A percentile compares a stretch with the other conserved stretches of the same genome.
These are phyloP conservation scores for Amblyjoppa fuscipennis DNA, from an alignment of 2,888 invertebrate genomes.

Conservation along the genomic window DNA sequence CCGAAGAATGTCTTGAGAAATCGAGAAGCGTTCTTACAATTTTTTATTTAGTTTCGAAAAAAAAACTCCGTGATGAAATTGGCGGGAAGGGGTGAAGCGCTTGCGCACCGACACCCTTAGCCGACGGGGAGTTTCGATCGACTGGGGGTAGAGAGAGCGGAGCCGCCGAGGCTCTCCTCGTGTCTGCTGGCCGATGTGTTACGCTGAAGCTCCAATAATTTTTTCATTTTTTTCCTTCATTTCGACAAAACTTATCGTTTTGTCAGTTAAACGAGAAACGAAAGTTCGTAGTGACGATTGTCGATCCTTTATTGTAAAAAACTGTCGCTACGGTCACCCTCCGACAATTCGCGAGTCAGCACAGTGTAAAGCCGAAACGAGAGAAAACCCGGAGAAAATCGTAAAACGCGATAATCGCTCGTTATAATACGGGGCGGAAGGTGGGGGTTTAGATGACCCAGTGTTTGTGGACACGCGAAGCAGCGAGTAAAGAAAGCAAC, in stretches of 20 bases:
- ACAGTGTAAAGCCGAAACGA: background rate
- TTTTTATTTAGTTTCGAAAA: background rate
- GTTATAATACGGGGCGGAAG: constrained; percentile 45
- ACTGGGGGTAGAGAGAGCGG: constrained; percentile 71
- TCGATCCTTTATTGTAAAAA: background rate
- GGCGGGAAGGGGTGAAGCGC: constrained; percentile 68
- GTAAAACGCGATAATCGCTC: constrained; percentile 65
- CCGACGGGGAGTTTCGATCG: constrained; percentile 78
- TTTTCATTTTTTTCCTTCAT: constrained; percentile 34
- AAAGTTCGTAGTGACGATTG: constrained; percentile 18
- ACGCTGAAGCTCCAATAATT: constrained; percentile 53
- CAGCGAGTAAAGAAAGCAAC: background rate
- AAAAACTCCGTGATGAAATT: constrained; percentile 53
- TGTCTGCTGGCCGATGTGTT: constrained; percentile 60
- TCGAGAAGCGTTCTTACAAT: background rate
- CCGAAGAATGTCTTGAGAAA: background rate
- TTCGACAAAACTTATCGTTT: constrained; percentile 44
- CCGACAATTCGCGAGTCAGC: constrained; percentile 22
- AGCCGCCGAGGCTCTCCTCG: constrained; percentile 69
- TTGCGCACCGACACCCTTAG: constrained; percentile 66
- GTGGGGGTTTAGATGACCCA: constrained; percentile 10
- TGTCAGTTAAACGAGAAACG: constrained; percentile 50
- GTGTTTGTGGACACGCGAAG: background rate
- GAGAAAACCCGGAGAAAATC: constrained; percentile 45
- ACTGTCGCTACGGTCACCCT: background rate